phyloP scores from a whole-genome alignment of 2,888 invertebrate species.

The Marasmarcha lunaedactyla region DNA sequence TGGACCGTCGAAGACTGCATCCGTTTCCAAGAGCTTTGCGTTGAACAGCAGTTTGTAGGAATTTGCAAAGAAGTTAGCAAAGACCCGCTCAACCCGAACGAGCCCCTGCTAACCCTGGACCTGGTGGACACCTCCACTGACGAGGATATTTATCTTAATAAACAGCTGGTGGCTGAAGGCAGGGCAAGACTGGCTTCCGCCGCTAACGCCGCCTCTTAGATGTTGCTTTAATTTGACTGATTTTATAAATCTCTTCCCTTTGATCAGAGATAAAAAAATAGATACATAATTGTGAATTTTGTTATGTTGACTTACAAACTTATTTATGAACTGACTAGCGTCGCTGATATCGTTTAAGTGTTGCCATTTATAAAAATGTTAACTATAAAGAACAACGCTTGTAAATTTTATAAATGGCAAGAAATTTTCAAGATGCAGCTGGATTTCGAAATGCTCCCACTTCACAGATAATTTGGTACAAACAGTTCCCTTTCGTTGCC shows the following conservation, averaged over 20 bases:
- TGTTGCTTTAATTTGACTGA: not conserved
- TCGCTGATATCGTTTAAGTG: no score
- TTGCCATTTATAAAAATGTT: no score
- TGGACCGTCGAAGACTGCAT: slow-evolving; percentile 82
- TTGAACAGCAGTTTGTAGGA: slow-evolving; percentile 78
- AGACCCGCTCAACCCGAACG: slow-evolving; percentile 72
- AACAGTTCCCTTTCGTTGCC: no score
- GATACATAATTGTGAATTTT: no score
- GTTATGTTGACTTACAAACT: no score
- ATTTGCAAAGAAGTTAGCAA: slow-evolving; percentile 72
- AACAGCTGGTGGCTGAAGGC: slow-evolving; percentile 73
- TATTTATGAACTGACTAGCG: no score
- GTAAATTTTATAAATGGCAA: no score
- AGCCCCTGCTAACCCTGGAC: slow-evolving; percentile 74
- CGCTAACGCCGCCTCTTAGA: slow-evolving; percentile 12
- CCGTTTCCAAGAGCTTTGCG: slow-evolving; percentile 78
- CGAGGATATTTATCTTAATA: slow-evolving; percentile 75
- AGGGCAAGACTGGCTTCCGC: slow-evolving; percentile 59
- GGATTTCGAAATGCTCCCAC: no score
- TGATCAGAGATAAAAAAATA: no score
- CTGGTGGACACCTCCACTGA: slow-evolving; percentile 79
- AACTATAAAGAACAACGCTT: no score
- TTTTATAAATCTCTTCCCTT: not conserved
- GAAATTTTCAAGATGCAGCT: no score
- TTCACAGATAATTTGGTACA: no score